Evolutionary conservation across 2,888 invertebrate genomes (phyloP).

Genomic region (Odontocerum albicorne): DNA sequence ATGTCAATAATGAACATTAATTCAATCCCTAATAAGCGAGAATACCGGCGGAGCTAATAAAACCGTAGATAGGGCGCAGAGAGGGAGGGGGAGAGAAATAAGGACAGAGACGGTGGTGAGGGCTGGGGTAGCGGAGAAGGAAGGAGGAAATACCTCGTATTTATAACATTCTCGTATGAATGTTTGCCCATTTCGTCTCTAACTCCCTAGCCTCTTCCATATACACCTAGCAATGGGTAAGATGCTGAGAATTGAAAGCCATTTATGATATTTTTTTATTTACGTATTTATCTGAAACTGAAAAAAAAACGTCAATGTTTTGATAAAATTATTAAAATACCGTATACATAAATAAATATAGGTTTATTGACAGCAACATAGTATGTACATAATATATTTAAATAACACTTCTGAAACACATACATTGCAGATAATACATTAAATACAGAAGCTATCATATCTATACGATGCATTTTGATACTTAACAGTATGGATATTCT

Average conservation of each 20-base stretch:
- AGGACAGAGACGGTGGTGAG: background rate
- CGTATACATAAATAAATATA: too few species aligned
- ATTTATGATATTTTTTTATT: background rate
- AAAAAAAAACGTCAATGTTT: background rate
- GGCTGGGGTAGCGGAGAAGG: background rate
- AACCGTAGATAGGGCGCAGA: background rate
- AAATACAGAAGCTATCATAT: too few species aligned
- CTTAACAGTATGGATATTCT: too few species aligned
- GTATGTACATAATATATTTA: too few species aligned
- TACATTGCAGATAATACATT: too few species aligned
- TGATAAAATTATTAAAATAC: background rate
- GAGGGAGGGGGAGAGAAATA: background rate
- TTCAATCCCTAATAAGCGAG: constrained; percentile 1
- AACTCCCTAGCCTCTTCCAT: constrained; percentile 3
- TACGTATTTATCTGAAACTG: background rate
- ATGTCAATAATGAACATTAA: background rate
- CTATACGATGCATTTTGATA: too few species aligned
- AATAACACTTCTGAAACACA: too few species aligned
- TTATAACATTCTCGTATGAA: constrained; percentile 19
- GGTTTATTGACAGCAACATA: too few species aligned
- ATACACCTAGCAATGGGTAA: background rate
- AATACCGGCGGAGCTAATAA: background rate
- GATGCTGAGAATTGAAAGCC: background rate
- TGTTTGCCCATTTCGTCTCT: constrained; percentile 12
- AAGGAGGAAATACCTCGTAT: constrained; percentile 3